Percentiles rank a stretch among this genome's conserved stretches.
phyloP scores from a whole-genome alignment of 1,140 invertebrate genomes.

The Leptonema lineaticorne region DNA sequence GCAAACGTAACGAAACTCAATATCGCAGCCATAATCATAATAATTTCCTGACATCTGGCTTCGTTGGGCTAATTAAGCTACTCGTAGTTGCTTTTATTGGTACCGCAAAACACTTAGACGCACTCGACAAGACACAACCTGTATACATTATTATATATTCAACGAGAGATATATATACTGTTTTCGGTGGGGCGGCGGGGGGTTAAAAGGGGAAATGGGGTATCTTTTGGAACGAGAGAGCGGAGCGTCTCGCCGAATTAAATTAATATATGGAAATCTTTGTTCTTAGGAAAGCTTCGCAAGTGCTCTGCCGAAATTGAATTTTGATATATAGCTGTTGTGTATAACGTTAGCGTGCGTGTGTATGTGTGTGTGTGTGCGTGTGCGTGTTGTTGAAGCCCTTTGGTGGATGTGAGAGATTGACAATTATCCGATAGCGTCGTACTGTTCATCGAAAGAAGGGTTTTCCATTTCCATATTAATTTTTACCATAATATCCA shows the following conservation, averaged over 20 bases:
- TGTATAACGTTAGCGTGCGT: not conserved
- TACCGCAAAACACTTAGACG: conserved; percentile 25
- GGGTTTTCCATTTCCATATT: not conserved
- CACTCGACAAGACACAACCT: conserved; percentile 20
- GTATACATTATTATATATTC: not conserved
- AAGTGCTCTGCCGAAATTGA: conserved; percentile 9
- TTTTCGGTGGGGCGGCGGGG: too few relatives aligned
- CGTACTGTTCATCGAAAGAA: not conserved
- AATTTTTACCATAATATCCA: not conserved
- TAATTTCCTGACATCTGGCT: conserved; percentile 29
- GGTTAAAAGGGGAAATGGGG: too few relatives aligned
- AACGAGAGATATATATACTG: not conserved
- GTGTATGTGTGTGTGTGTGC: not conserved
- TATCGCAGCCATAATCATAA: conserved; percentile 22
- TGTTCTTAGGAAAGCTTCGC: conserved; percentile 3
- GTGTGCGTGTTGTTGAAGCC: too few relatives aligned
- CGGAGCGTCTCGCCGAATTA: conserved; percentile 14
- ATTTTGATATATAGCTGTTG: not conserved
- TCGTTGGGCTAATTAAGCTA: conserved; percentile 23
- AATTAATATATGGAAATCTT: conserved; percentile 20
- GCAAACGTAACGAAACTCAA: conserved; percentile 17
- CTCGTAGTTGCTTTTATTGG: conserved; percentile 25
- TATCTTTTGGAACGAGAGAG: too few relatives aligned
- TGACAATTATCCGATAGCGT: not conserved
- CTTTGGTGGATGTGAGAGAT: not conserved